Evolutionary conservation across 2,113 vertebrate genomes (phyloP), one percentile per base, ranked within the genome.

Genomic region (Ceuthmochares aereus): DNA sequence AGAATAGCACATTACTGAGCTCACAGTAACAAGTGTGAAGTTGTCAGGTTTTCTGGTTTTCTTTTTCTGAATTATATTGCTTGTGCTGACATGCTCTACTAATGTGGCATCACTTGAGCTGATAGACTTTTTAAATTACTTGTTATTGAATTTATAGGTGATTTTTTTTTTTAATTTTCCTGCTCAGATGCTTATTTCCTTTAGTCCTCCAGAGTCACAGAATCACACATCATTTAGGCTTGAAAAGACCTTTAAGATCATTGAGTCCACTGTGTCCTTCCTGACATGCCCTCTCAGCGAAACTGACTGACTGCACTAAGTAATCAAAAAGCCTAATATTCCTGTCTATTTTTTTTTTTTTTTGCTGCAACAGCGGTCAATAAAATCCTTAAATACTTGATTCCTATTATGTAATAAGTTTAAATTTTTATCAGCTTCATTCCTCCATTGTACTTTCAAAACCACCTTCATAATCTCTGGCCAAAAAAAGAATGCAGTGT

Each of bases 161-260:
- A 93, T n/a, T 52, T 77, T 21, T 86, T 92, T 94, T n/a, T n/a
- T n/a, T 10, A 40, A 40, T 58, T 8, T 30, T 90, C 34, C 43
- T 83, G 14, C 29, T 86, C 25, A 30, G 21, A 14, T 1, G 1
- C 19, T 83, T 32, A 22, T 45, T 83, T 85, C 54, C 6, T 37
- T 42, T 36, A 66, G 45, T 47, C 45, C 45, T 47, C 45, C 45
- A 47, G 45, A 47, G 18, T 47, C 45, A 47, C 45, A 47, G 45
- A 19, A 47, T 47, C 45, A 47, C 18, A 20, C 45, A 47, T 47
- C 4, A 17, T 47, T 47, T 47, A 47, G 16, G 45, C 19, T 47
- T 15, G 45, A 47, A 47, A 47, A 47, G 45, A 47, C 45, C 45
- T 47, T 47, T 47, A 47, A 47, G 45, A 47, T 47, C 45, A 47